Conservation (phyloP, 2,797 vertebrate genomes). For the Myiotriccus ornatus region DNA sequence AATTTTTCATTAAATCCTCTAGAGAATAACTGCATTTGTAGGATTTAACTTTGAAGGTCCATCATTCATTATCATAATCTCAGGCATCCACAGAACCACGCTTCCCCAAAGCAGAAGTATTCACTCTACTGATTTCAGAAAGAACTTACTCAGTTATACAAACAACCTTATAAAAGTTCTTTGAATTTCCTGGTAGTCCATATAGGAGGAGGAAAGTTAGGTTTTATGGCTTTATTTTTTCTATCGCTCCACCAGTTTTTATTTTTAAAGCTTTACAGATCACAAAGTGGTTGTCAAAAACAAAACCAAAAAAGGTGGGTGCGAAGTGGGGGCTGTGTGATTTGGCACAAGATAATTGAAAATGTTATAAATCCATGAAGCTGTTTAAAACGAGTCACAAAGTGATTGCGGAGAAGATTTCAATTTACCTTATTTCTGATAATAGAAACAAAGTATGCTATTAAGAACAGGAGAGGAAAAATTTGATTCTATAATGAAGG, state of each 20-base stretch:
- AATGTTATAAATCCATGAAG: background rate
- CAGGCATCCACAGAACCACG: background rate
- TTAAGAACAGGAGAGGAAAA: background rate
- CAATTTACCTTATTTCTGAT: background rate
- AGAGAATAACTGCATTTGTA: background rate
- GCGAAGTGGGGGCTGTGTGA: background rate
- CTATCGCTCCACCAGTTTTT: background rate
- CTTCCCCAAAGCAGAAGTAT: background rate
- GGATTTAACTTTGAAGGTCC: background rate
- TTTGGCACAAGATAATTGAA: background rate
- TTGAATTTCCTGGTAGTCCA: background rate
- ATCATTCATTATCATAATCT: background rate
- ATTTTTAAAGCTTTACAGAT: background rate
- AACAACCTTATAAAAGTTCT: constrained; percentile 26
- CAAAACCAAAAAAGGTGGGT: background rate
- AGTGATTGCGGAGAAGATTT: background rate
- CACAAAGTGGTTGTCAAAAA: background rate
- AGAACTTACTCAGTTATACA: constrained; percentile 9
- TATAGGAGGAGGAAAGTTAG: background rate
- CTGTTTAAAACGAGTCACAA: background rate
- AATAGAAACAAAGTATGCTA: background rate
- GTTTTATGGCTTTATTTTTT: background rate
- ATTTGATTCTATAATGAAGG: background rate
- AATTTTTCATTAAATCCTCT: background rate
- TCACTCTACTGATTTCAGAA: constrained; percentile 4